phyloP scores from a whole-genome alignment of 2,888 invertebrate species.

The Meteorus cinctellus region DNA sequence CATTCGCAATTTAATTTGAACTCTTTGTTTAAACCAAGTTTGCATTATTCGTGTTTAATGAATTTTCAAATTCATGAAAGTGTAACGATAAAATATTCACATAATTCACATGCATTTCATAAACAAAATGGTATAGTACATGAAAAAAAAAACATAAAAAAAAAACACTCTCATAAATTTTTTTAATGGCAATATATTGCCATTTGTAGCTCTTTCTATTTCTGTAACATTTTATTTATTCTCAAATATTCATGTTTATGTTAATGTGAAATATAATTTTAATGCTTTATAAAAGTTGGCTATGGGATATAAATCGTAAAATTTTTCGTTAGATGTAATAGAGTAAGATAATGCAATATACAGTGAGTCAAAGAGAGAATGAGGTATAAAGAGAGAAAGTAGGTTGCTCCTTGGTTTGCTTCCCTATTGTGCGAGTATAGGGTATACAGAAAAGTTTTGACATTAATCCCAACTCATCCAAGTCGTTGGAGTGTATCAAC shows the following conservation, averaged over 20 bases:
- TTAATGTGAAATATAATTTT: neutral
- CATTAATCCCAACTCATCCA: slow-evolving; percentile 38
- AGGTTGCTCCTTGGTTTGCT: slow-evolving; percentile 15
- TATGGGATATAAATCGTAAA: slow-evolving; percentile 10
- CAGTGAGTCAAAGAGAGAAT: neutral
- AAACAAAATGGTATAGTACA: neutral
- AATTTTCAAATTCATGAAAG: no score
- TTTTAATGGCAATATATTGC: no score
- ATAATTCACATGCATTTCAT: no score
- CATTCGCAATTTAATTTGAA: no score
- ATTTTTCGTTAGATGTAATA: neutral
- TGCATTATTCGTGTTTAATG: no score
- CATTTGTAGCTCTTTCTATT: neutral
- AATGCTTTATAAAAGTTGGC: neutral
- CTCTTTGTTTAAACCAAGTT: no score
- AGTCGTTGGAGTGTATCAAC: slow-evolving; percentile 37
- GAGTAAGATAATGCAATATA: neutral
- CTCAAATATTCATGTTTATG: slow-evolving; percentile 5
- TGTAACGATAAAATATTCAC: no score
- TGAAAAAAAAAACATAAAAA: neutral
- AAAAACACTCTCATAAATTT: neutral
- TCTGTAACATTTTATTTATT: neutral
- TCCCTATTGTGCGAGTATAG: neutral
- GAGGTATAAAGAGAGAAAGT: neutral
- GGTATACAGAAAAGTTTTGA: slow-evolving; percentile 26